phyloP scores from a whole-genome alignment of 2,888 invertebrate species.

The Sinodicranocentrus sp. region DNA sequence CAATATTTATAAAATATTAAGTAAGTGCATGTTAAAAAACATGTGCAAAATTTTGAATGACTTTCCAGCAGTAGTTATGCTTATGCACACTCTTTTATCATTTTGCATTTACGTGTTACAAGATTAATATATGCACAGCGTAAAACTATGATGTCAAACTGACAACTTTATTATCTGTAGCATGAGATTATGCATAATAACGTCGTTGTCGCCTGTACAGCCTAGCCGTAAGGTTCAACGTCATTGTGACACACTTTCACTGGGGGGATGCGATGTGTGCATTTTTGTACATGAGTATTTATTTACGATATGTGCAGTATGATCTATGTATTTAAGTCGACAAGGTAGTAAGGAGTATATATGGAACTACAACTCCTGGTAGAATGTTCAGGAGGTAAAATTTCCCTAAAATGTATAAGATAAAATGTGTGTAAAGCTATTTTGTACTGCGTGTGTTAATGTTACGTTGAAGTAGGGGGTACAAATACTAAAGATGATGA shows the following conservation, averaged over 20 bases:
- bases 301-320: slow-evolving; percentile 16
- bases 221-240: slow-evolving; percentile 51
- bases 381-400: no score
- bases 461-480: no score
- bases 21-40: no score
- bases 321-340: neutral
- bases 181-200: slow-evolving; percentile 24
- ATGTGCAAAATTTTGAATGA: no score
- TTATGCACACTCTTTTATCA: no score
- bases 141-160: slow-evolving; percentile 5
- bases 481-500: neutral
- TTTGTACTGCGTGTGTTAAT: no score
- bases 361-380: no score
- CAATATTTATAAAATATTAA: no score
- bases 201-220: slow-evolving; percentile 20
- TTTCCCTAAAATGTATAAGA: no score
- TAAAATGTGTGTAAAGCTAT: neutral
- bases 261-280: slow-evolving; percentile 12
- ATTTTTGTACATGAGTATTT: slow-evolving; percentile 2
- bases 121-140: no score
- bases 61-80: no score
- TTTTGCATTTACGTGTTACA: neutral
- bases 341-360: no score
- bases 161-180: slow-evolving; percentile 8
- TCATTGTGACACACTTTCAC: slow-evolving; percentile 59